Percentiles rank a stretch among this genome's conserved stretches.
Evolutionary conservation across 53 echinoderm and acorn worm species (phyloP).

Genomic region (Echinarachnius parma): DNA sequence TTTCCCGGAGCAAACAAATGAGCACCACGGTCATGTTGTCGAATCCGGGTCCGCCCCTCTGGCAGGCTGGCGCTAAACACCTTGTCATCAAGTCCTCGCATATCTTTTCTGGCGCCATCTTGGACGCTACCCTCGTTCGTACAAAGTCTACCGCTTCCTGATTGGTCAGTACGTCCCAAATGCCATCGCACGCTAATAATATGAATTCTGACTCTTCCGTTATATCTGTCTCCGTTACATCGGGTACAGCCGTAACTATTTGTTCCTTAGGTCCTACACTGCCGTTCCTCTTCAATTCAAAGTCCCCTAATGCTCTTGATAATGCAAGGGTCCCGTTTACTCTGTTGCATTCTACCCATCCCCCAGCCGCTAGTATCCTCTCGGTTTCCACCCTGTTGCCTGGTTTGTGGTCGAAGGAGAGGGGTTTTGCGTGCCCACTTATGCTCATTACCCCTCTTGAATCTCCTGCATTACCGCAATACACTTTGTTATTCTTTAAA

Average conservation of each 20-base stretch:
- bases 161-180: constrained; percentile 92
- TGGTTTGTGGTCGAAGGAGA: constrained; percentile 95
- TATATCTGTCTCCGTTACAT: constrained; percentile 81
- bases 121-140: constrained; percentile 74
- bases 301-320: constrained; percentile 97
- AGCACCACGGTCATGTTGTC: constrained; percentile 99
- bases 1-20: constrained; percentile 77
- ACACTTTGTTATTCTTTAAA: constrained; percentile 60
- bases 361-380: constrained; percentile 92
- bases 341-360: constrained; percentile 99
- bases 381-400: constrained; percentile 78
- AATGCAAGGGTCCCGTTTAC: constrained; percentile 97
- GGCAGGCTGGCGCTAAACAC: constrained; percentile 94
- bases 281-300: constrained; percentile 93
- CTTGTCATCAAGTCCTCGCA: constrained; percentile 99
- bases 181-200: constrained; percentile 94
- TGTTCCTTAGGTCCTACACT: constrained; percentile 89
- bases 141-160: constrained; percentile 88
- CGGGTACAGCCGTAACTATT: constrained; percentile 96
- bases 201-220: constrained; percentile 82
- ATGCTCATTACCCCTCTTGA: constrained; percentile 80
- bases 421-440: constrained; percentile 72
- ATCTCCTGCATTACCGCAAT: constrained; percentile 85
- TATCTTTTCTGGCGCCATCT: constrained; percentile 91
- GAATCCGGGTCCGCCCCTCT: constrained; percentile 98